Evolutionary conservation across 1,140 invertebrate species (phyloP).

Genomic region (Aphelinus atriplicis): DNA sequence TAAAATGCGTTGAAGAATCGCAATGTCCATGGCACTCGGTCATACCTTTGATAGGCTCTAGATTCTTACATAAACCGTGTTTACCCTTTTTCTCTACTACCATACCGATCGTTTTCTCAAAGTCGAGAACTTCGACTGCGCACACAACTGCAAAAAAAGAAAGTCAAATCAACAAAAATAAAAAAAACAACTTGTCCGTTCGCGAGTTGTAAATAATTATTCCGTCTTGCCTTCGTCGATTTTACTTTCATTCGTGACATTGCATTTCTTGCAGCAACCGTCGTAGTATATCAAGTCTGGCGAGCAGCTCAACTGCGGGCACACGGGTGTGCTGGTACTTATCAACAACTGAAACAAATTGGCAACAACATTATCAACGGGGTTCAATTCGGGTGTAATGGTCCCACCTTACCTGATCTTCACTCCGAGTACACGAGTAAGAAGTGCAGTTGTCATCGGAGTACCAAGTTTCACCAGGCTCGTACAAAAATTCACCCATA

Average conservation of each 20-base stretch:
- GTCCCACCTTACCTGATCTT: conserved; percentile 53
- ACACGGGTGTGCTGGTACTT: conserved; percentile 66
- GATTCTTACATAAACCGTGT: conserved; percentile 73
- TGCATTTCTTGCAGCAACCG: conserved; percentile 76
- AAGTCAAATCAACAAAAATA: conserved; percentile 7
- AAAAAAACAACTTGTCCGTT: too few relatives aligned
- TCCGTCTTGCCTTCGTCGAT: conserved; percentile 52
- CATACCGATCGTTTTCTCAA: conserved; percentile 67
- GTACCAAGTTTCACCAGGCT: conserved; percentile 69
- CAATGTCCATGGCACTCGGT: conserved; percentile 75
- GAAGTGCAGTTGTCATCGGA: conserved; percentile 79
- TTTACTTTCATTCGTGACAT: conserved; percentile 54
- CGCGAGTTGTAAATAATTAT: too few relatives aligned
- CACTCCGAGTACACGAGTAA: conserved; percentile 66
- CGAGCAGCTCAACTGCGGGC: conserved; percentile 73
- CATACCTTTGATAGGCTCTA: conserved; percentile 67
- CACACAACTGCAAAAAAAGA: conserved; percentile 65
- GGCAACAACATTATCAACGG: too few relatives aligned
- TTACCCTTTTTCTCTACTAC: conserved; percentile 59
- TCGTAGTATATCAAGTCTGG: conserved; percentile 67
- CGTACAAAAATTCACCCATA: conserved; percentile 67
- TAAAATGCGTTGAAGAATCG: conserved; percentile 73
- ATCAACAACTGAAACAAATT: conserved; percentile 64
- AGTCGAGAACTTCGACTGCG: conserved; percentile 64
- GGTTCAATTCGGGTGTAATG: neutral